phyloP scores from a whole-genome alignment of 2,797 vertebrate genomes.

The Sarcoramphus papa region DNA sequence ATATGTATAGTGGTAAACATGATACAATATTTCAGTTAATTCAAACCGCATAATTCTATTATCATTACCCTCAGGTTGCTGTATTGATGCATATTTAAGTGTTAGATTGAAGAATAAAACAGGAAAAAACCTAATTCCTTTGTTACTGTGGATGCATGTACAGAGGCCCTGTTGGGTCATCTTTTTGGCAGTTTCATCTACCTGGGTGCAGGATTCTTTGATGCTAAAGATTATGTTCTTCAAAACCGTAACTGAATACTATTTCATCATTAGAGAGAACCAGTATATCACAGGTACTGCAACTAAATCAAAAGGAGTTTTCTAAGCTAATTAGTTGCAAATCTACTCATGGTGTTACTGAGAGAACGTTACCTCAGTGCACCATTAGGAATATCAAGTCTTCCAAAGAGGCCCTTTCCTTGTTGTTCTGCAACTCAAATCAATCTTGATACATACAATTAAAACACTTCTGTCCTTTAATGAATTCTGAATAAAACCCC shows the following conservation, averaged over 20 bases:
- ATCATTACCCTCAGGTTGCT: slow-evolving; percentile 17
- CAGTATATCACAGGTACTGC: background rate
- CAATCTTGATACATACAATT: background rate
- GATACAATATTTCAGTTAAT: background rate
- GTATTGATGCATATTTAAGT: slow-evolving; percentile 8
- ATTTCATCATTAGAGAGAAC: background rate
- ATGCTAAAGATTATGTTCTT: background rate
- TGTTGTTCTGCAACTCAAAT: background rate
- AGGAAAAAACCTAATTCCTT: background rate
- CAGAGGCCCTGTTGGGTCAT: background rate
- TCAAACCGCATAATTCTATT: slow-evolving; percentile 14
- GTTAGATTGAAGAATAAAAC: slow-evolving; percentile 1
- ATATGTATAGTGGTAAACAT: background rate
- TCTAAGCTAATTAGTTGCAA: background rate
- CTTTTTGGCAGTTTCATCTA: background rate
- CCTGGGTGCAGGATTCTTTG: background rate
- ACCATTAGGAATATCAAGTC: background rate
- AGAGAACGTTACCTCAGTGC: background rate
- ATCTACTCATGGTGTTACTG: background rate
- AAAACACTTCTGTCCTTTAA: background rate
- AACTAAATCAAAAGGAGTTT: background rate
- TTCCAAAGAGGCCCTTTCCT: background rate
- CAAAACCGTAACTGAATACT: background rate
- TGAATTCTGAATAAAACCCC: background rate
- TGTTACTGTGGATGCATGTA: background rate